A percentile compares a stretch with the other conserved stretches of the same genome.
Evolutionary conservation across 2,888 invertebrate genomes (phyloP).

Genomic region (Polydrusus cervinus): DNA sequence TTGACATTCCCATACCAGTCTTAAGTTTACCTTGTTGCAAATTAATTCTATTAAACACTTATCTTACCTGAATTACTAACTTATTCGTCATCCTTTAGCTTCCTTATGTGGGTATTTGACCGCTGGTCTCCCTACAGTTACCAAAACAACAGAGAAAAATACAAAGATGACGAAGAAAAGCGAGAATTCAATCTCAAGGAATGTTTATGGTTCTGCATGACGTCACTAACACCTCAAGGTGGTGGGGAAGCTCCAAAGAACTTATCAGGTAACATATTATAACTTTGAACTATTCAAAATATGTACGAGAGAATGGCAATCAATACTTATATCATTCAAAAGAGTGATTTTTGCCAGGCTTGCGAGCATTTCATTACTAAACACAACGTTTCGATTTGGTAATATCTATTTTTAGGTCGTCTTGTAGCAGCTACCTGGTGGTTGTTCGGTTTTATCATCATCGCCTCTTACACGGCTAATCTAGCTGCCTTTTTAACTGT

Average conservation of each 20-base stretch:
- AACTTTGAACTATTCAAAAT: too few species aligned
- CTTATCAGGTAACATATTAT: conserved; percentile 80
- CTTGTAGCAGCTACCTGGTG: conserved; percentile 99
- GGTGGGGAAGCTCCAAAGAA: conserved; percentile 98
- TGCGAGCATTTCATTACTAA: too few species aligned
- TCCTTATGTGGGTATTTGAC: conserved; percentile 97
- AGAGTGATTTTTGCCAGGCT: too few species aligned
- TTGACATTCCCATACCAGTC: too few species aligned
- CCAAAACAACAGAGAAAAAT: conserved; percentile 94
- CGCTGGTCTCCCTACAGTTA: conserved; percentile 98
- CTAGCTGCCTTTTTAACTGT: conserved; percentile 97
- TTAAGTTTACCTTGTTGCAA: too few species aligned
- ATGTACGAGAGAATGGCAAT: too few species aligned
- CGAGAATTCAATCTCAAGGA: conserved; percentile 96
- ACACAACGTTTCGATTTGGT: too few species aligned
- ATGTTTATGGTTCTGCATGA: conserved; percentile 99
- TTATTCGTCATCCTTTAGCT: conserved; percentile 71
- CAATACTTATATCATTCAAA: too few species aligned
- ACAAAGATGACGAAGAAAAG: conserved; percentile 94
- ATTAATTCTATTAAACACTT: too few species aligned
- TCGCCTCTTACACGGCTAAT: conserved; percentile 98
- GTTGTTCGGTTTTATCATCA: conserved; percentile 98
- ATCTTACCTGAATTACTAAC: too few species aligned
- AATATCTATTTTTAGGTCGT: conserved; percentile 72
- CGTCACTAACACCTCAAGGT: conserved; percentile 95